Percentiles rank a stretch among this genome's conserved stretches.
Evolutionary conservation across 2,888 invertebrate genomes (phyloP).

Genomic region (Halictus quadricinctus): DNA sequence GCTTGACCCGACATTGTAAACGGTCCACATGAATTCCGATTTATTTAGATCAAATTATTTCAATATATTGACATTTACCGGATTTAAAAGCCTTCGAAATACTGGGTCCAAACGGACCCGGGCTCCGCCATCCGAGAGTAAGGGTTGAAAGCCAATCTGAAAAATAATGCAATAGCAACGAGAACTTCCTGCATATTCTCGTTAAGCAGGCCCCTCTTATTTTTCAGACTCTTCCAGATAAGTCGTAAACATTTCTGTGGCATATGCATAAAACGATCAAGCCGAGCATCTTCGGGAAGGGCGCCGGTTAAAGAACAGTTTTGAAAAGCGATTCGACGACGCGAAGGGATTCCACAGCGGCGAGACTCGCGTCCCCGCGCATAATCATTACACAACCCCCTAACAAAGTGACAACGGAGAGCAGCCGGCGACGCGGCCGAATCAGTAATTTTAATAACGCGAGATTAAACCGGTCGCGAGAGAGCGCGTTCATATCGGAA

Average conservation of each 20-base stretch:
- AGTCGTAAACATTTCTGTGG: background rate
- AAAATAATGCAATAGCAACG: too few relatives aligned
- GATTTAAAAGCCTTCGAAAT: too few relatives aligned
- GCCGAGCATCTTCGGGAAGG: background rate
- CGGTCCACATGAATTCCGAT: background rate
- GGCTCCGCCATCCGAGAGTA: too few relatives aligned
- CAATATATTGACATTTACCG: too few relatives aligned
- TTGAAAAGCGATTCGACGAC: background rate
- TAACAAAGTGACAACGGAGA: background rate
- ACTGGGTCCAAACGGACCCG: too few relatives aligned
- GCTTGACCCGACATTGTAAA: background rate
- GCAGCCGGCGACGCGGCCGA: background rate
- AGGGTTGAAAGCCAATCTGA: too few relatives aligned
- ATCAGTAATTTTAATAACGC: slow-evolving; percentile 12
- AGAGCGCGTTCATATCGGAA: background rate
- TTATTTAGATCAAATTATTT: too few relatives aligned
- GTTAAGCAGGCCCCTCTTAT: too few relatives aligned
- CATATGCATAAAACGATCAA: background rate
- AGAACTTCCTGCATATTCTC: too few relatives aligned
- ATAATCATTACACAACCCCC: background rate
- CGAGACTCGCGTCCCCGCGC: background rate
- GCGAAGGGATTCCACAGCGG: background rate
- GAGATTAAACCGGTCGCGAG: background rate
- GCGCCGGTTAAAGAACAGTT: background rate
- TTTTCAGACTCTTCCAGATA: too few relatives aligned